Conservation (phyloP, 2,113 vertebrate genomes). For the Accipiter virgatus region DNA sequence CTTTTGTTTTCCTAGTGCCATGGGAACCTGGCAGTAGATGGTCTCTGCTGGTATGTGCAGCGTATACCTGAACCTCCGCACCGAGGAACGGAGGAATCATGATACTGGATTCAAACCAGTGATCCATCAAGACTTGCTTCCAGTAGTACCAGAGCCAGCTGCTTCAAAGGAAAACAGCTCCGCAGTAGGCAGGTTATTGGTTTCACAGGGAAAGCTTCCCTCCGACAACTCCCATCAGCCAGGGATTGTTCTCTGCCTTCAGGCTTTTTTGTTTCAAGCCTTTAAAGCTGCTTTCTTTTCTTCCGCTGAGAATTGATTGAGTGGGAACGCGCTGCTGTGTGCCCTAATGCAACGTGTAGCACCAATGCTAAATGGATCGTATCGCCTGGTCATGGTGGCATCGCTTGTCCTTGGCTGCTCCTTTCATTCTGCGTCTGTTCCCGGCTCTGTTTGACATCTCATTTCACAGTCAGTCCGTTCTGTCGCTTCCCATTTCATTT, state of each 20-base stretch:
- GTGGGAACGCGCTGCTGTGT: fast-evolving
- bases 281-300: neutral
- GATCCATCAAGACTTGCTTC: neutral
- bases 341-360: fast-evolving
- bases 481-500: neutral
- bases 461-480: neutral
- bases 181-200: neutral
- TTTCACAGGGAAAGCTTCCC: neutral
- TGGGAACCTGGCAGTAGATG: neutral
- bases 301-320: neutral
- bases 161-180: neutral
- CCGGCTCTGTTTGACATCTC: neutral
- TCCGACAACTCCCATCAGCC: neutral
- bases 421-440: neutral
- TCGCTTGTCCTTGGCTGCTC: neutral
- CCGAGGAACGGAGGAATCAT: neutral
- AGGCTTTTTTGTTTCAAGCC: neutral
- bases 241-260: neutral
- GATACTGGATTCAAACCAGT: neutral
- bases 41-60: neutral
- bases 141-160: neutral
- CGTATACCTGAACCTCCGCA: neutral
- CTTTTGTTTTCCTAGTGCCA: neutral
- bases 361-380: fast-evolving
- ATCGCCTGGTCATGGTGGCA: fast-evolving